These are phyloP conservation scores for Pungitius pungitius DNA, from an alignment of 2,113 vertebrate genomes.

Conservation along the genomic window DNA sequence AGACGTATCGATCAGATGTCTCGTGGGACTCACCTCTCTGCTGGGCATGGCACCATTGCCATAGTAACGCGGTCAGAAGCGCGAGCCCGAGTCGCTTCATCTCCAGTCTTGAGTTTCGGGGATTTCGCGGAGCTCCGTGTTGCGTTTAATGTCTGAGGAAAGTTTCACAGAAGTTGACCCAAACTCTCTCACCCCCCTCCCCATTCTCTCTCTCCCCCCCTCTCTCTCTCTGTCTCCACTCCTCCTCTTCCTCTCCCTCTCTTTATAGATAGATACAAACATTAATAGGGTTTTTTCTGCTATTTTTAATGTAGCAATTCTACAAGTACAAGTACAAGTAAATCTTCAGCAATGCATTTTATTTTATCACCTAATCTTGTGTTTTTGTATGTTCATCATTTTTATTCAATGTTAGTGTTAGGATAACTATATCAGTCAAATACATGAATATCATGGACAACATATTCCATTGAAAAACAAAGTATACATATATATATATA, in stretches of 20 bases:
- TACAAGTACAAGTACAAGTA: neutral
- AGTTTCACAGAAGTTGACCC: slow-evolving; percentile 66
- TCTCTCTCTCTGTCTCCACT: slow-evolving; percentile 11
- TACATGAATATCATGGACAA: neutral
- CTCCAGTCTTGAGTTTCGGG: slow-evolving; percentile 15
- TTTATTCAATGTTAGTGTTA: neutral
- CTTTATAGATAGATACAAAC: slow-evolving; percentile 3
- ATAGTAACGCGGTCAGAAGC: slow-evolving; percentile 71
- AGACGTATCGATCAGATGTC: slow-evolving; percentile 1
- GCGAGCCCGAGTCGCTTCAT: slow-evolving; percentile 66
- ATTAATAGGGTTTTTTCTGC: neutral
- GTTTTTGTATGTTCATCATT: neutral
- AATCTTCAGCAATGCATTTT: neutral
- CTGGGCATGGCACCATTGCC: slow-evolving; percentile 75
- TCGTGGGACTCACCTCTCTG: slow-evolving; percentile 80
- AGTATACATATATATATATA: neutral
- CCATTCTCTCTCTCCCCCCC: slow-evolving; percentile 23
- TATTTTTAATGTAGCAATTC: neutral
- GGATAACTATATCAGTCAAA: neutral
- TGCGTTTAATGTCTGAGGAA: slow-evolving; percentile 44
- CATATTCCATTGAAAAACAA: neutral
- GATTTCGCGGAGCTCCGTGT: slow-evolving; percentile 19
- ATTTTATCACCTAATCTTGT: neutral
- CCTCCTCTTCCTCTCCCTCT: slow-evolving; percentile 16
- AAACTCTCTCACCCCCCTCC: slow-evolving; percentile 42